Evolutionary conservation across 2,113 vertebrate species (phyloP), one percentile per base, ranked within the genome.

Genomic region (Heliornis fulica): DNA sequence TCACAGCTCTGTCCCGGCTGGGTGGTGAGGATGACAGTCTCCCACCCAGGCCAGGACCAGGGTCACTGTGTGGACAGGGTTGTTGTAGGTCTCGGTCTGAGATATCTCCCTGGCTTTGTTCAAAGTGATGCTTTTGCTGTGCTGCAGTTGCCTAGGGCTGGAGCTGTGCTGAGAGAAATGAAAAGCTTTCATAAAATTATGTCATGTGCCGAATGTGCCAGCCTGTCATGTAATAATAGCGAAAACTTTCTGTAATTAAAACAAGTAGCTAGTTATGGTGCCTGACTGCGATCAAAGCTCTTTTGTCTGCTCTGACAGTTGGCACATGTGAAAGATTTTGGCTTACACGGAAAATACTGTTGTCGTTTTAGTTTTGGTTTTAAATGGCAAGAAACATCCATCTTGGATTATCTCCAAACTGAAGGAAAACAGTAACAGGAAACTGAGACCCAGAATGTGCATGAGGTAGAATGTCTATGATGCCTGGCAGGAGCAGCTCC

Each of bases 191-290:
- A 86, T 65, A 87, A 95, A 94, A 95, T 94, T 95, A 92, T 96
- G 94, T 96, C 96, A 95, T 94, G 88, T 53, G 86, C 93, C 89
- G 88, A 90, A 83, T 92, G 90, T 93, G 94, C 96, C 96, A 96
- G 93, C 64, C 89, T 83, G 86, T 82, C 76, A 0, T 92, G 92
- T 95, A 94, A 94, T 93, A 94, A 96, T 84, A 96, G 96, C 92
- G 83, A 89, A 94, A 96, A 97, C 96, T 96, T 95, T 95, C 94
- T 96, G 94, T 96, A 97, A 97, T 96, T 97, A 96, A 97, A 96
- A 94, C 94, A 93, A 96, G 94, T 95, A 96, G 93, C 94, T 95
- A 72, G 93, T 96, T 97, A 96, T 90, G 94, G 93, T 96, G 96
- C 96, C 96, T 97, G 94, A 89, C 86, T 89, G 53, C 53, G 96